Percentiles rank a stretch among this genome's conserved stretches.
Conservation (phyloP, 2,113 vertebrate genomes). For the Neopipo cinnamomea region DNA sequence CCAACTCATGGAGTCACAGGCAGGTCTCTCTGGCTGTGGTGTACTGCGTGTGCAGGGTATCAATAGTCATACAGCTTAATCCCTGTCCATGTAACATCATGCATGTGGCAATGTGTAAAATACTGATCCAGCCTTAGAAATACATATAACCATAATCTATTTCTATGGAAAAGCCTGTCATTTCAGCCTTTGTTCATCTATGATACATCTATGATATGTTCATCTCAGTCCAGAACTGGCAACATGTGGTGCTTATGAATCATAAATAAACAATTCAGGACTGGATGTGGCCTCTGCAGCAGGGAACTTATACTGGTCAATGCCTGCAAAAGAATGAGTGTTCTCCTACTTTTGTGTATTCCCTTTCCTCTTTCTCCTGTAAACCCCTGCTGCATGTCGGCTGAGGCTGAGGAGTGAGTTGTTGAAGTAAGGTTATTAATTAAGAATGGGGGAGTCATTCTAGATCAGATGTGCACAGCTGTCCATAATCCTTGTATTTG, state of each 20-base stretch:
- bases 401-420: not conserved
- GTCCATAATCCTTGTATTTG: not conserved
- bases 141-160: not conserved
- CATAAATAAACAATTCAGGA: not conserved
- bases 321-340: not conserved
- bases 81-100: not conserved
- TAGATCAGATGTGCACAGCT: not conserved
- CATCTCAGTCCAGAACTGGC: not conserved
- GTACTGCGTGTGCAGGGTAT: not conserved
- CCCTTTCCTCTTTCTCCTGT: not conserved
- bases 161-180: not conserved
- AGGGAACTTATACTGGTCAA: not conserved
- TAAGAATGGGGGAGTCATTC: not conserved
- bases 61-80: not conserved
- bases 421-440: not conserved
- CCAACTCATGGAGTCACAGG: not conserved
- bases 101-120: not conserved
- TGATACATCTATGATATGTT: not conserved
- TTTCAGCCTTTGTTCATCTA: not conserved
- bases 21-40: not conserved
- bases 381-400: not conserved
- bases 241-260: not conserved
- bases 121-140: not conserved
- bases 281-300: not conserved
- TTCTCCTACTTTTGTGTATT: not conserved